A percentile compares a stretch with the other conserved stretches of the same genome.
Conservation (phyloP, 1,140 invertebrate genomes). For the Metaphire vulgaris region DNA sequence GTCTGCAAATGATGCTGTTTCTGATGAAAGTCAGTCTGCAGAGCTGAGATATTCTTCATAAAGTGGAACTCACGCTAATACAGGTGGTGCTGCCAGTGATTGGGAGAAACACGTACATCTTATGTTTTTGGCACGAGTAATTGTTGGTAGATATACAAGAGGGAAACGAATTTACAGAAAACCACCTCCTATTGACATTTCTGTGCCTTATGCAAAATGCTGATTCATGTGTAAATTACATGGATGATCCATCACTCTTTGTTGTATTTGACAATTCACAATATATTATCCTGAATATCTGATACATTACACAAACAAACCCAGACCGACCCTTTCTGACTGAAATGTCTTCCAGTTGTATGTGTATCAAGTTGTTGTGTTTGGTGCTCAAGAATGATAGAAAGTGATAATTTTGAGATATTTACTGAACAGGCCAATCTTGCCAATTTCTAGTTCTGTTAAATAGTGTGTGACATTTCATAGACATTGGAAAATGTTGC, state of each 20-base stretch:
- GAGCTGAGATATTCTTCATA: too few relatives aligned
- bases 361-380: too few relatives aligned
- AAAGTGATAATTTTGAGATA: too few relatives aligned
- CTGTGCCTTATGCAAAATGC: conserved; percentile 21
- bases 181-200: conserved; percentile 35
- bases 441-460: too few relatives aligned
- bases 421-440: too few relatives aligned
- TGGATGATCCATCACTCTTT: conserved; percentile 35
- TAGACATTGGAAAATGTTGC: too few relatives aligned
- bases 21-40: too few relatives aligned
- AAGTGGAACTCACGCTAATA: too few relatives aligned
- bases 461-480: too few relatives aligned
- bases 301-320: conserved; percentile 34
- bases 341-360: too few relatives aligned
- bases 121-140: conserved; percentile 41
- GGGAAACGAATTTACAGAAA: conserved; percentile 33
- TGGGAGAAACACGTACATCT: neutral
- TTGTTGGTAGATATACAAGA: conserved; percentile 36
- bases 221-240: conserved; percentile 41
- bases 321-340: too few relatives aligned
- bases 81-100: neutral
- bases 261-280: conserved; percentile 41
- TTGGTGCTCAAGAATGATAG: too few relatives aligned
- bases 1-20: conserved; percentile 43
- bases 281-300: conserved; percentile 40